phyloP scores from a whole-genome alignment of 2,888 invertebrate species.

The Opisthograptis luteolata region DNA sequence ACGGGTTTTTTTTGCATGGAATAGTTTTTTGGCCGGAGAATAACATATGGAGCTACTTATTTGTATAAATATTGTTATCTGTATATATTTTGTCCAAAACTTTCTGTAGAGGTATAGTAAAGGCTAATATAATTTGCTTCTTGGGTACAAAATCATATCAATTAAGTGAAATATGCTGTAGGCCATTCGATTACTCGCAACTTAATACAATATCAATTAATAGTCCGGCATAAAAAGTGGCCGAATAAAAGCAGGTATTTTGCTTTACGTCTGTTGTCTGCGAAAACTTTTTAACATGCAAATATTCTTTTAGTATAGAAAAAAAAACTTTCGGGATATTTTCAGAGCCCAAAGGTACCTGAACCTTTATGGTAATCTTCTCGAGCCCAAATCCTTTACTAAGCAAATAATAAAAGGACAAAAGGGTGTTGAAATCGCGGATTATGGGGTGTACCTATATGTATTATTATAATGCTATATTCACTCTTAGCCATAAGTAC shows the following conservation, averaged over 20 bases:
- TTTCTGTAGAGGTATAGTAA: too few species aligned
- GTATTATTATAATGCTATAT: too few species aligned
- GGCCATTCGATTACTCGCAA: background rate
- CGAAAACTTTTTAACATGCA: slow-evolving; percentile 5
- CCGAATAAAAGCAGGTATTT: too few species aligned
- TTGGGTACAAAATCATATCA: too few species aligned
- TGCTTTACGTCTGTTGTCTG: background rate
- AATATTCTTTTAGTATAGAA: slow-evolving; percentile 23
- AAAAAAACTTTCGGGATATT: slow-evolving; percentile 22
- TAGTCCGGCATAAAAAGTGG: background rate
- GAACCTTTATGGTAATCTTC: slow-evolving; percentile 57
- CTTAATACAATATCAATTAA: background rate
- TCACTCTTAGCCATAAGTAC: too few species aligned
- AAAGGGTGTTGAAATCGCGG: slow-evolving; percentile 25
- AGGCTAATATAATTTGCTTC: too few species aligned
- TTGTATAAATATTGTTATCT: too few species aligned
- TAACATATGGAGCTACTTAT: too few species aligned
- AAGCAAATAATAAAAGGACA: slow-evolving; percentile 53
- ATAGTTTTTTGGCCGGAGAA: too few species aligned
- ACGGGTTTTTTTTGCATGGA: too few species aligned
- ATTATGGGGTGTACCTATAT: slow-evolving; percentile 1
- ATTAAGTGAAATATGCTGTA: too few species aligned
- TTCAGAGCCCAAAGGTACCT: slow-evolving; percentile 22
- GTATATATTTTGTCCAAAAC: too few species aligned
- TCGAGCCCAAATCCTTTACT: slow-evolving; percentile 48